phyloP scores from a whole-genome alignment of 2,113 vertebrate genomes.

The Crotalus viridis region DNA sequence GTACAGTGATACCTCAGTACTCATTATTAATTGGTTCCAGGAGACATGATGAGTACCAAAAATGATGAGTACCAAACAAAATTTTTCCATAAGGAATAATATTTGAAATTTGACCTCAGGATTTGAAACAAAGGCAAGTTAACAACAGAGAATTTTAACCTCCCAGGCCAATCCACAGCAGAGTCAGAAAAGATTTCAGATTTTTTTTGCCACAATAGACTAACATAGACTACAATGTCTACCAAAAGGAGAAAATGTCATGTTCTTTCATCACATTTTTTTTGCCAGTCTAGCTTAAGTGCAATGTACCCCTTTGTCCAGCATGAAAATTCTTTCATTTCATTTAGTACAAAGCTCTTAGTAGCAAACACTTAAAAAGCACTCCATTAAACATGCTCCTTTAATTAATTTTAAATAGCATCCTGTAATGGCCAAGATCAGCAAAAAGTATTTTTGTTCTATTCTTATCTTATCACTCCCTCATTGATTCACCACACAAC shows the following conservation, averaged over 20 bases:
- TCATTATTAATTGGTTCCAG: background rate
- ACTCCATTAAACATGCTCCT: constrained; percentile 34
- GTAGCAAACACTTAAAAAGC: constrained; percentile 10
- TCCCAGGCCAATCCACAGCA: background rate
- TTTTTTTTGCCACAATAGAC: background rate
- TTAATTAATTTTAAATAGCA: constrained; percentile 42
- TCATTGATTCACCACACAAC: background rate
- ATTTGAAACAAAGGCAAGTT: background rate
- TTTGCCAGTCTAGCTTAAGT: constrained; percentile 45
- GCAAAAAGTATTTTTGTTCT: constrained; percentile 14
- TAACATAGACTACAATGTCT: background rate
- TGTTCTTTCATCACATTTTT: background rate
- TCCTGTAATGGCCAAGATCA: constrained; percentile 28
- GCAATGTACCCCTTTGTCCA: constrained; percentile 46
- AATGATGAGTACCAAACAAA: background rate
- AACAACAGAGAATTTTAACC: background rate
- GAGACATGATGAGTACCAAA: background rate
- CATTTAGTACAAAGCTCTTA: constrained; percentile 4
- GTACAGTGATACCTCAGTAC: background rate
- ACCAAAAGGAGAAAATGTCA: background rate
- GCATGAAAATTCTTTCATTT: constrained; percentile 43
- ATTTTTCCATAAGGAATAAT: background rate
- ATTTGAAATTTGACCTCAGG: background rate
- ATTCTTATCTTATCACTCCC: background rate
- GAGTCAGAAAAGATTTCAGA: background rate